Conservation (phyloP, 2,113 vertebrate species). For the Microtus richardsoni region DNA sequence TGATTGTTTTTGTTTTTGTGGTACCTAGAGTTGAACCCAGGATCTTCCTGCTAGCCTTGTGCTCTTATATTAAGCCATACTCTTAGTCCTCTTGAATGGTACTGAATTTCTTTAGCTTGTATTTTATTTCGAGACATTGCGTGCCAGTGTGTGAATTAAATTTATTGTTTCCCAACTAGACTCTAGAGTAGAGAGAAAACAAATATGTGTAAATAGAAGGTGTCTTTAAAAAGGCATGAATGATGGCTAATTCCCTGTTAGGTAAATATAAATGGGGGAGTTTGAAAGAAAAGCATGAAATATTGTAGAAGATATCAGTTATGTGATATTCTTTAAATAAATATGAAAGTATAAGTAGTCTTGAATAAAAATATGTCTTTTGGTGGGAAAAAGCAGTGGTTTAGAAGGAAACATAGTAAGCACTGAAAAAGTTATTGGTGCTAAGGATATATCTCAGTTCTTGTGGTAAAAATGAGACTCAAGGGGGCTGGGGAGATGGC, state of each 20-base stretch:
- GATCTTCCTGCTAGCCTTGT: not conserved
- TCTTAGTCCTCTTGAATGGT: not conserved
- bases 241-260: slow-evolving; percentile 40
- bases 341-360: slow-evolving; percentile 85
- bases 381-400: not conserved
- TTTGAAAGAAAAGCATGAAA: slow-evolving; percentile 73
- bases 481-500: too few species aligned
- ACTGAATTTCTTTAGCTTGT: not conserved
- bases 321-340: slow-evolving; percentile 89
- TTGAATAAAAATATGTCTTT: slow-evolving; percentile 62
- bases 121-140: slow-evolving; percentile 39
- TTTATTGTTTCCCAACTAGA: slow-evolving; percentile 34
- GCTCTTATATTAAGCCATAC: not conserved
- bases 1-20: not conserved
- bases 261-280: slow-evolving; percentile 84
- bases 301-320: slow-evolving; percentile 78
- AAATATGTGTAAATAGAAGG: not conserved
- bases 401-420: not conserved
- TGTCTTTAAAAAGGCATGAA: not conserved
- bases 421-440: not conserved
- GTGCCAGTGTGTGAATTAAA: not conserved
- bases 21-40: not conserved
- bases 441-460: not conserved
- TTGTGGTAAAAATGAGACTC: not conserved
- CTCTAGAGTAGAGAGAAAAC: not conserved